Conservation (phyloP, 2,888 invertebrate species). For the Lasioglossum zephyrum region DNA sequence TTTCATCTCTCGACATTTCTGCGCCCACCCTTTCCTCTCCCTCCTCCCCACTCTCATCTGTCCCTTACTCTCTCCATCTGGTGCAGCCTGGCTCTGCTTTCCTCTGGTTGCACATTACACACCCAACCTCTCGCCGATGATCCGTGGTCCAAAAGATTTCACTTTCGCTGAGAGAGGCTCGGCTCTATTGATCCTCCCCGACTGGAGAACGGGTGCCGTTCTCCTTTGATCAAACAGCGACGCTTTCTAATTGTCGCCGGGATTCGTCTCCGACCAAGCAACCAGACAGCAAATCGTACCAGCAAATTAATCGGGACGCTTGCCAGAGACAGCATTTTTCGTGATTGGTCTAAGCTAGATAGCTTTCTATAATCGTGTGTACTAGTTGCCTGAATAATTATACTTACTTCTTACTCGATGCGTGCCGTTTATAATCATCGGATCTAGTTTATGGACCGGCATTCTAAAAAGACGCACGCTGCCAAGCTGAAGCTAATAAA, state of each 20-base stretch:
- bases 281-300: not conserved
- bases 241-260: constrained; percentile 38
- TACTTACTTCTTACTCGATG: not conserved
- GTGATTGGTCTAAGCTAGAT: not conserved
- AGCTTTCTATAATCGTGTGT: not conserved
- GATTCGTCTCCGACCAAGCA: not conserved
- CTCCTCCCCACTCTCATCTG: not conserved
- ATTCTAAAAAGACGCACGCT: not conserved
- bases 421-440: not conserved
- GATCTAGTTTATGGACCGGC: not conserved
- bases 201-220: constrained; percentile 55
- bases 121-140: constrained; percentile 41
- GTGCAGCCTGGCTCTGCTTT: constrained; percentile 42
- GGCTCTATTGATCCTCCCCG: not conserved
- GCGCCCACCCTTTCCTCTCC: not conserved
- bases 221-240: not conserved
- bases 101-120: constrained; percentile 54
- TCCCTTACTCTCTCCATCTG: not conserved
- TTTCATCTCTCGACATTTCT: constrained; percentile 74
- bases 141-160: constrained; percentile 68
- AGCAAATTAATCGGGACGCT: not conserved
- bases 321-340: not conserved
- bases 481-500: not conserved
- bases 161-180: constrained; percentile 76
- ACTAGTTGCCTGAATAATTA: not conserved